Evolutionary conservation across 2,797 vertebrate species (phyloP).

Genomic region (Sternarchorhynchus goeldii): DNA sequence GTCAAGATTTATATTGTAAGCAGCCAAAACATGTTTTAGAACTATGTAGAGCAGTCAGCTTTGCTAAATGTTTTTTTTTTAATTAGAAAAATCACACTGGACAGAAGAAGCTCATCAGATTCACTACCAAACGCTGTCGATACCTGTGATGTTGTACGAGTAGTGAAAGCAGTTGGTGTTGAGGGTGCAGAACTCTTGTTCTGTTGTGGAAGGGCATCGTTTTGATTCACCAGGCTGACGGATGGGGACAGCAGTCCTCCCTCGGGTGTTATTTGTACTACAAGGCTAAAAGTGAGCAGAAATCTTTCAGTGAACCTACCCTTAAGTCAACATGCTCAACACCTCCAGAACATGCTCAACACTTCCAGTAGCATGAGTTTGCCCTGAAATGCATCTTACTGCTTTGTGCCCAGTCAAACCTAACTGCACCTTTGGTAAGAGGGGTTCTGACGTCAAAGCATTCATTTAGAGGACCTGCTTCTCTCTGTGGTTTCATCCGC

Average conservation of each 20-base stretch:
- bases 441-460: constrained; percentile 42
- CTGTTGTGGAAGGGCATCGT: constrained; percentile 77
- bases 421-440: background rate
- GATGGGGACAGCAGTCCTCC: constrained; percentile 78
- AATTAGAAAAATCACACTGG: no score
- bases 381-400: background rate
- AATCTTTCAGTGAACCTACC: background rate
- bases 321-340: constrained; percentile 21
- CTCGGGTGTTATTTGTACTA: constrained; percentile 77
- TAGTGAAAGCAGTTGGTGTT: constrained; percentile 97
- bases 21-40: no score
- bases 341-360: constrained; percentile 22
- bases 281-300: constrained; percentile 80
- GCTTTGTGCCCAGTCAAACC: constrained; percentile 10
- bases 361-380: constrained; percentile 7
- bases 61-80: no score
- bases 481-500: constrained; percentile 34
- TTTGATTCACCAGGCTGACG: constrained; percentile 83
- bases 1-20: no score
- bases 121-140: background rate
- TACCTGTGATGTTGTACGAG: constrained; percentile 93
- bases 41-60: no score
- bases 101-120: background rate
- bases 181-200: constrained; percentile 83
- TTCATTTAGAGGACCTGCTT: constrained; percentile 35